Evolutionary conservation across 1,140 invertebrate species (phyloP).

Genomic region (Atta texana): DNA sequence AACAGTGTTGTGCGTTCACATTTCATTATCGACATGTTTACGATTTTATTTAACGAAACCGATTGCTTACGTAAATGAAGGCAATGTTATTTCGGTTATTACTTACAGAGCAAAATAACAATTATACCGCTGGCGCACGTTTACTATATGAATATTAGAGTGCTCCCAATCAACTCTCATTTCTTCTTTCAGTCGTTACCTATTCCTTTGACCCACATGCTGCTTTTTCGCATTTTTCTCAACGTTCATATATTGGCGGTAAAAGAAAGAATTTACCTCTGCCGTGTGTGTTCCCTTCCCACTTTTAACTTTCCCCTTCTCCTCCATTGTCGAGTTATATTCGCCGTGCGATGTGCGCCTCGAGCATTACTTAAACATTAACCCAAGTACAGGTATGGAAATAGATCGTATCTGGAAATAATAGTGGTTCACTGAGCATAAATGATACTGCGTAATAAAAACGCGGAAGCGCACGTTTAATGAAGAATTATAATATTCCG

Average conservation of each 20-base stretch:
- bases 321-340: constrained; percentile 10
- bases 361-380: constrained; percentile 46
- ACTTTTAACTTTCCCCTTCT: not conserved
- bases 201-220: constrained; percentile 14
- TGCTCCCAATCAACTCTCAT: not conserved
- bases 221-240: not conserved
- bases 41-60: constrained; percentile 38
- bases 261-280: constrained; percentile 17
- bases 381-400: constrained; percentile 37
- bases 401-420: constrained; percentile 47
- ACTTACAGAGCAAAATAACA: not conserved
- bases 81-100: not conserved
- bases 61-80: constrained; percentile 15
- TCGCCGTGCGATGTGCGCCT: constrained; percentile 25
- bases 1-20: not conserved
- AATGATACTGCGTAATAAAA: constrained; percentile 49
- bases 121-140: constrained; percentile 12
- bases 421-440: constrained; percentile 32
- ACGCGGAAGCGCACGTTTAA: constrained; percentile 34
- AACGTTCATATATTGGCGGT: not conserved
- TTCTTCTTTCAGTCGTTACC: not conserved
- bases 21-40: constrained; percentile 13
- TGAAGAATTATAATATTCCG: constrained; percentile 48
- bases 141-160: constrained; percentile 14
- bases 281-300: not conserved